Evolutionary conservation across 2,797 vertebrate genomes (phyloP), one percentile per base, ranked within the genome.

Genomic region (Epinephelus awoara): DNA sequence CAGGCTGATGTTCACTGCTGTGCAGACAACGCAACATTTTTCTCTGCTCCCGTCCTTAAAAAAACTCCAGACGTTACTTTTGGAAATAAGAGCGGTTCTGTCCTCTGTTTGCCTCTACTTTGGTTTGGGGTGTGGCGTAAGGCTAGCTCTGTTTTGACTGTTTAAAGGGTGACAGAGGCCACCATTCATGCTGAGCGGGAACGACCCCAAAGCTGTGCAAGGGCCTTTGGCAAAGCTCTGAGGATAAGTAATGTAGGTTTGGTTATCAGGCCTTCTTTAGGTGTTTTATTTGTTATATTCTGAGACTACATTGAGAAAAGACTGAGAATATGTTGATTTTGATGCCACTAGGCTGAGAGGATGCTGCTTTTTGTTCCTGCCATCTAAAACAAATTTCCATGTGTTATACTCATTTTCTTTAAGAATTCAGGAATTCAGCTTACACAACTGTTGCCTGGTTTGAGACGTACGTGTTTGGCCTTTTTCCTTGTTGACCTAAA

Each of bases 81-180:
- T 73, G 69, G 50, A 69, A 80, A 85, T 77, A 88, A 91, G 76
- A 68, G 82, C 10, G 4, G 13, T 14, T 72, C 81, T 92, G 87
- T 93, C 80, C 72, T 85, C 62, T 67, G 10, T 49, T 55, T 72
- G 61, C 82, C 75, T 23, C 78, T 76, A 85, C 81, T 89, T 91
- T 86, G 83, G 82, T 90, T 90, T 79, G 71, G 87, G 91, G 89
- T 89, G 88, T 85, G 88, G 84, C 40, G 34, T 80, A 2, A 80
- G 46, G 71, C 78, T 51, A 80, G 84, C 76, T 88, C 62, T 89
- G 88, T 91, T 92, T 90, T 73, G 63, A 88, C 80, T 69, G 67
- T 86, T 87, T 79, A 70, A 79, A 89, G 77, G 61, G 51, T 75
- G 91, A 94, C 91, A 93, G 85, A 93, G 90, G 66, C 62, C 86